These are phyloP conservation scores for Lottia gigantea DNA, from an alignment of 2,888 invertebrate genomes.

Conservation along the genomic window DNA sequence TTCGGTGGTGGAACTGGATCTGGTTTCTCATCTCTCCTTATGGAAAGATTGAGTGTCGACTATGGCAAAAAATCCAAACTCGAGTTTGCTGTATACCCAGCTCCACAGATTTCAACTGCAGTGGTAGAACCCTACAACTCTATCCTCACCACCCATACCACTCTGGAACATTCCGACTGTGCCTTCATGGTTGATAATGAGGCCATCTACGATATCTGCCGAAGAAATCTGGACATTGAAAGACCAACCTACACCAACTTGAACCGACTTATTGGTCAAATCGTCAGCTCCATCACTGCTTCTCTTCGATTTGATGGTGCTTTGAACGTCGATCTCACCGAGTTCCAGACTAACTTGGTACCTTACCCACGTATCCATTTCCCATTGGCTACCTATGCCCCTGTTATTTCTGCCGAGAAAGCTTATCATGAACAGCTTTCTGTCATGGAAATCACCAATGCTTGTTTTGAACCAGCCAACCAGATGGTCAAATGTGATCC, in stretches of 20 bases:
- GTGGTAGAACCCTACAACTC: constrained; percentile 98
- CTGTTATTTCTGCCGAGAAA: constrained; percentile 57
- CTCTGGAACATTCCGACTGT: constrained; percentile 92
- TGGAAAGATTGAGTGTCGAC: constrained; percentile 86
- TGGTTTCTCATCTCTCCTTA: constrained; percentile 87
- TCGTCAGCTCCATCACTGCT: constrained; percentile 71
- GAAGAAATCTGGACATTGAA: constrained; percentile 82
- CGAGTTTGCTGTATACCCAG: constrained; percentile 86
- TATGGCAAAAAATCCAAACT: constrained; percentile 73
- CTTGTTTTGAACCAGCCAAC: constrained; percentile 85
- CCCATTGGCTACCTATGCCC: constrained; percentile 80
- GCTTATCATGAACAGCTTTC: constrained; percentile 83
- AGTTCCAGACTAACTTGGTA: constrained; percentile 70
- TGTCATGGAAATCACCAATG: constrained; percentile 67
- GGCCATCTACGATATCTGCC: constrained; percentile 89
- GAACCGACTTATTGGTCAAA: constrained; percentile 93
- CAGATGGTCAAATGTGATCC: constrained; percentile 85
- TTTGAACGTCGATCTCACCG: constrained; percentile 71
- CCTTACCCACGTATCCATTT: constrained; percentile 79
- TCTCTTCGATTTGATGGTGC: constrained; percentile 71
- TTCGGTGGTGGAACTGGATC: constrained; percentile 73
- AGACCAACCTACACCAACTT: constrained; percentile 88
- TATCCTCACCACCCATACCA: constrained; percentile 94
- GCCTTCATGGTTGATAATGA: constrained; percentile 97
- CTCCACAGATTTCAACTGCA: constrained; percentile 90